These are phyloP conservation scores for Callyntrura guangdongensis DNA, from an alignment of 2,888 invertebrate genomes.

Conservation along the genomic window DNA sequence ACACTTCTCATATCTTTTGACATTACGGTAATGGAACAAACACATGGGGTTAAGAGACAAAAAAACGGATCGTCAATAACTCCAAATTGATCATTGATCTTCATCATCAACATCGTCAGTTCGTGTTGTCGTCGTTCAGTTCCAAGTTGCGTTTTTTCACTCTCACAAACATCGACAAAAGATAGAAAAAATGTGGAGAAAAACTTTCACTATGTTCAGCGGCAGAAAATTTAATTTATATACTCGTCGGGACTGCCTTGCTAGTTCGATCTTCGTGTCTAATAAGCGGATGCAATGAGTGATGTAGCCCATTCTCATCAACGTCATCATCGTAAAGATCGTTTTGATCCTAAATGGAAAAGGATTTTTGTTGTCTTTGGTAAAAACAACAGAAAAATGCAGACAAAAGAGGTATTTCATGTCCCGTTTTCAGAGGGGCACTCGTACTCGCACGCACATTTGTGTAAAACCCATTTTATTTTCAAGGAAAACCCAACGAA, in stretches of 20 bases:
- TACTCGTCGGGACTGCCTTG: neutral
- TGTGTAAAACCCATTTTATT: neutral
- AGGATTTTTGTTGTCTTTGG: neutral
- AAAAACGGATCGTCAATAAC: slow-evolving; percentile 62
- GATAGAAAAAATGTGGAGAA: neutral
- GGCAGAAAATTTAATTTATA: slow-evolving; percentile 26
- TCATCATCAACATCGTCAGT: slow-evolving; percentile 42
- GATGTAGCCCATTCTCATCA: neutral
- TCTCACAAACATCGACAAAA: neutral
- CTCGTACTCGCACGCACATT: neutral
- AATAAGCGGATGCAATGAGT: neutral
- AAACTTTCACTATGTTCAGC: neutral
- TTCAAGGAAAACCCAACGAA: too few species aligned
- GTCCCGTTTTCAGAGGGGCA: neutral
- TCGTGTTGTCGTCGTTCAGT: slow-evolving; percentile 4
- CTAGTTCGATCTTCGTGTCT: neutral
- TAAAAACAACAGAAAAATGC: neutral
- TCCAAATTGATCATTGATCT: slow-evolving; percentile 71
- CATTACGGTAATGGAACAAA: slow-evolving; percentile 16
- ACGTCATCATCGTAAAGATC: neutral
- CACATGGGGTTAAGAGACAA: neutral
- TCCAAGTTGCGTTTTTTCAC: neutral
- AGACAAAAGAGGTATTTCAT: slow-evolving; percentile 19
- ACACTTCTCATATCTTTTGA: slow-evolving; percentile 30
- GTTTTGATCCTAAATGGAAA: slow-evolving; percentile 20